These are phyloP conservation scores for Macrotrachela quadricornifera DNA, from an alignment of 1,140 invertebrate genomes.

Conservation along the genomic window DNA sequence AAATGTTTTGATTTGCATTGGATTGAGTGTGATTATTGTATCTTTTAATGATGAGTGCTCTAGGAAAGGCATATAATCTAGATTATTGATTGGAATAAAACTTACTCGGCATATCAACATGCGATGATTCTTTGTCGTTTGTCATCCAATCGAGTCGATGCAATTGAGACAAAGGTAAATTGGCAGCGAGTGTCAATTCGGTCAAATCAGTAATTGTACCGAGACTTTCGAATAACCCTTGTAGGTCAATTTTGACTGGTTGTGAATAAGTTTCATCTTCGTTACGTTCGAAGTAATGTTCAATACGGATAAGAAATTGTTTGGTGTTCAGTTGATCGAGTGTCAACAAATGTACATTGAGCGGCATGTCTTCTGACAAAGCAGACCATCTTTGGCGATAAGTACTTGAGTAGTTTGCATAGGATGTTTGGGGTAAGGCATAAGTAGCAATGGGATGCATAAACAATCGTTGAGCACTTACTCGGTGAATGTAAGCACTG, in stretches of 20 bases:
- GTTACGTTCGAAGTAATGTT: constrained; percentile 57
- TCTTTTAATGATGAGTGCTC: too few relatives aligned
- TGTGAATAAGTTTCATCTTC: constrained; percentile 41
- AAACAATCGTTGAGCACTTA: constrained; percentile 28
- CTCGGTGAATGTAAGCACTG: constrained; percentile 27
- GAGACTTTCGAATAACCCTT: not conserved
- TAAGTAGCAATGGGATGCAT: constrained; percentile 30
- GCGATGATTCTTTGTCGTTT: not conserved
- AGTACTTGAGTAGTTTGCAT: constrained; percentile 14
- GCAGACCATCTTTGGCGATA: constrained; percentile 17
- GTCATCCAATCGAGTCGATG: not conserved
- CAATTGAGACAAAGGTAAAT: not conserved
- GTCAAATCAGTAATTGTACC: not conserved
- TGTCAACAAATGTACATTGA: constrained; percentile 62
- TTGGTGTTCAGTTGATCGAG: constrained; percentile 49
- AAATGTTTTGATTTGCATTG: constrained; percentile 10
- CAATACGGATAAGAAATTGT: constrained; percentile 42
- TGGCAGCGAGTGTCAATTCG: constrained; percentile 1
- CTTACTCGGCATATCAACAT: too few relatives aligned
- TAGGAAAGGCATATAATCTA: too few relatives aligned
- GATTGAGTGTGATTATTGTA: not conserved
- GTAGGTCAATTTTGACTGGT: constrained; percentile 23
- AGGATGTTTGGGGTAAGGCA: constrained; percentile 1
- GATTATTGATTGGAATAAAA: too few relatives aligned
- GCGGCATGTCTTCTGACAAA: constrained; percentile 36